phyloP scores from a whole-genome alignment of 2,113 vertebrate genomes.

The Uria lomvia region DNA sequence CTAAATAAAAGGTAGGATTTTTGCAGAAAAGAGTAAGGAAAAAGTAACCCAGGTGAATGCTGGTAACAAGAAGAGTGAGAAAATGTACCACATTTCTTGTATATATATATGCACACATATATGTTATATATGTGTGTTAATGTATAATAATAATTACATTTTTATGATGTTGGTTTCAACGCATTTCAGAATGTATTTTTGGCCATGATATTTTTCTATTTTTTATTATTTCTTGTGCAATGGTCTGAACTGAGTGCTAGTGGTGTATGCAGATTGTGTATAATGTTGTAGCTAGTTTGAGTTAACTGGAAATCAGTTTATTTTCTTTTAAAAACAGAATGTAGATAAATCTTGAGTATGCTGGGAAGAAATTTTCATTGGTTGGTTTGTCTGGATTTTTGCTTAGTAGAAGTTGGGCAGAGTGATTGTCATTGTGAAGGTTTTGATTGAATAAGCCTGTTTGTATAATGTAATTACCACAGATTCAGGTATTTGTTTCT shows the following conservation, averaged over 20 bases:
- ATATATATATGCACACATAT: neutral
- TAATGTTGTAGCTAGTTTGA: neutral
- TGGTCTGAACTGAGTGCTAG: neutral
- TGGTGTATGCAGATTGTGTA: neutral
- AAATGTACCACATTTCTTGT: neutral
- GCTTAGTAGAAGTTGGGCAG: neutral
- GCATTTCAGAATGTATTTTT: neutral
- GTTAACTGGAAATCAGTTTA: neutral
- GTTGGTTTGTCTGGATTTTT: neutral
- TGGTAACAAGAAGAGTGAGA: neutral
- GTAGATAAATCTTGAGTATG: neutral
- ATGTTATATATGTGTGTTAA: neutral
- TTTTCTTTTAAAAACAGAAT: neutral
- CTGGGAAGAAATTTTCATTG: neutral
- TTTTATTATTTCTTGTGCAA: neutral
- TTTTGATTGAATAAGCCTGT: neutral
- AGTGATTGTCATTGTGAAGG: neutral
- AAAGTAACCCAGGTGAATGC: neutral
- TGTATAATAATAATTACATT: neutral
- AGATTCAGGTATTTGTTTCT: constrained; percentile 2
- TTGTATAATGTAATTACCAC: neutral
- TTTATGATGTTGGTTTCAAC: neutral
- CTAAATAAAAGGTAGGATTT: neutral
- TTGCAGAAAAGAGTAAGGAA: neutral
- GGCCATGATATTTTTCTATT: neutral